phyloP scores from a whole-genome alignment of 2,797 vertebrate genomes.

The Hoplostethus atlanticus region DNA sequence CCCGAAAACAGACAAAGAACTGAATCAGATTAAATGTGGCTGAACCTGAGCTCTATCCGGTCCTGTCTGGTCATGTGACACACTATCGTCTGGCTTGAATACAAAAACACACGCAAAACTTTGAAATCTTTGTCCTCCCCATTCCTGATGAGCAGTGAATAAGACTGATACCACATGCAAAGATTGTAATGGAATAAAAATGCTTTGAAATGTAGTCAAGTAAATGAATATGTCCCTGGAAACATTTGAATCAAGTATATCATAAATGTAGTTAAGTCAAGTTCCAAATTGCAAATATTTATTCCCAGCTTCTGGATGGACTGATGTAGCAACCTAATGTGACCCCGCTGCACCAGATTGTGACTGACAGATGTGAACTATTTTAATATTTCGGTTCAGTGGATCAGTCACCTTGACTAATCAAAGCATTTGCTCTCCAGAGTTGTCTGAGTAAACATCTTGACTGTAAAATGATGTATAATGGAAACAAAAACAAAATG shows the following conservation, averaged over 20 bases:
- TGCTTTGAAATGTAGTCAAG: background rate
- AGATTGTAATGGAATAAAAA: constrained; percentile 1
- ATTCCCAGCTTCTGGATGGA: constrained; percentile 1
- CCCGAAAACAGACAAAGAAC: too few relatives aligned
- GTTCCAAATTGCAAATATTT: constrained; percentile 32
- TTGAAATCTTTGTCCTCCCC: too few relatives aligned
- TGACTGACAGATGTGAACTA: constrained; percentile 71
- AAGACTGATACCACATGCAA: background rate
- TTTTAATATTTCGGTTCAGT: constrained; percentile 63
- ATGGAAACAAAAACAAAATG: constrained; percentile 18
- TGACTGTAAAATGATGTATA: constrained; percentile 27
- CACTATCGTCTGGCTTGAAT: too few relatives aligned
- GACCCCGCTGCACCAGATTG: constrained; percentile 62
- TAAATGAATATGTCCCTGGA: background rate
- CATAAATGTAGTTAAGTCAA: constrained; percentile 5
- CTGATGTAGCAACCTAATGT: constrained; percentile 26
- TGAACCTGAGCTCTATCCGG: too few relatives aligned
- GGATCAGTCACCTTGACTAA: constrained; percentile 72
- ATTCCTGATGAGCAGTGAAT: background rate
- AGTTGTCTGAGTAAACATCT: constrained; percentile 10
- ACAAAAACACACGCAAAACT: too few relatives aligned
- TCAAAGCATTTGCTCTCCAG: constrained; percentile 34
- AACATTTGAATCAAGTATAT: constrained; percentile 1
- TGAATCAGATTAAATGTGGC: too few relatives aligned
- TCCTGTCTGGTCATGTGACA: too few relatives aligned